Evolutionary conservation across 2,888 invertebrate species (phyloP).

Genomic region (Pilophorus perplexus): DNA sequence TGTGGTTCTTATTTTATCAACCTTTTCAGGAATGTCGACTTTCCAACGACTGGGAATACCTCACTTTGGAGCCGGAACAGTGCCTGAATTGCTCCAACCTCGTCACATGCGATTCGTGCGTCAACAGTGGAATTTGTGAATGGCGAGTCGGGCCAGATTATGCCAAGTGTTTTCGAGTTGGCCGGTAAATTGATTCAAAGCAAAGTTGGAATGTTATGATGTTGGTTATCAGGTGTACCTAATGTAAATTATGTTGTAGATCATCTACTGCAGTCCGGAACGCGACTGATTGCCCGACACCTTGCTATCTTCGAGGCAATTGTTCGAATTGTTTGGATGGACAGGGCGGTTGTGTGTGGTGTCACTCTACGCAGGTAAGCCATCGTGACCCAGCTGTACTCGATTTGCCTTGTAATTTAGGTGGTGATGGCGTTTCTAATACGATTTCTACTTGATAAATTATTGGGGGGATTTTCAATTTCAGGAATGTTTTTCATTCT

Average conservation of each 20-base stretch:
- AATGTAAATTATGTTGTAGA: too few relatives aligned
- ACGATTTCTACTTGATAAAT: too few relatives aligned
- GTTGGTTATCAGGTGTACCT: too few relatives aligned
- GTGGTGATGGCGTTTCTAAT: too few relatives aligned
- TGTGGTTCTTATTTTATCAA: too few relatives aligned
- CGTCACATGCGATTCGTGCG: conserved; percentile 83
- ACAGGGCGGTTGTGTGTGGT: conserved; percentile 90
- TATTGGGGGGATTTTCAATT: too few relatives aligned
- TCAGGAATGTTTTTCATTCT: conserved; percentile 86
- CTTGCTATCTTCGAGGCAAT: conserved; percentile 73
- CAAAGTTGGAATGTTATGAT: too few relatives aligned
- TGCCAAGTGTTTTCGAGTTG: conserved; percentile 74
- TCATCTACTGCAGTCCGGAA: conserved; percentile 58
- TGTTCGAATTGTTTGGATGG: conserved; percentile 82
- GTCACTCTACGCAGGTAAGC: conserved; percentile 70
- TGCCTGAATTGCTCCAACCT: conserved; percentile 88
- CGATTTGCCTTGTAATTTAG: neutral
- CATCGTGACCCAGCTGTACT: too few relatives aligned
- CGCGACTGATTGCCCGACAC: conserved; percentile 69
- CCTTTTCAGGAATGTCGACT: too few relatives aligned
- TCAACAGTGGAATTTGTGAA: conserved; percentile 75
- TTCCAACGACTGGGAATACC: conserved; percentile 71
- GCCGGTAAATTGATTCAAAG: neutral
- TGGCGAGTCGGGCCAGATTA: conserved; percentile 79
- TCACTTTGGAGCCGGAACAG: conserved; percentile 75